Percentiles rank a stretch among this genome's conserved stretches.
Conservation (phyloP, 1,140 invertebrate genomes). For the Octopus bimaculoides region DNA sequence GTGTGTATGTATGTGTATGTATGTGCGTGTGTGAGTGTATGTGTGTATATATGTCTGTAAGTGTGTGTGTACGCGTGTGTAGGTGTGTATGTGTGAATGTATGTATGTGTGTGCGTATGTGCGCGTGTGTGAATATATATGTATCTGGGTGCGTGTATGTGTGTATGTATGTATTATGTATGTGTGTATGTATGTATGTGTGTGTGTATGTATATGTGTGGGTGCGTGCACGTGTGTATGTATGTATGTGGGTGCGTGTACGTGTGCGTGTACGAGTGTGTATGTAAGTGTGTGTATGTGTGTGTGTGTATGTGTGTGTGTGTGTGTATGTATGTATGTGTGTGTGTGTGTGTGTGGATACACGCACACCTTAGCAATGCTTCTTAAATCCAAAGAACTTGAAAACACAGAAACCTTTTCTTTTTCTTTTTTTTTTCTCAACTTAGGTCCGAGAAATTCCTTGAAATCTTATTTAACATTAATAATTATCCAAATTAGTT, state of each 20-base stretch:
- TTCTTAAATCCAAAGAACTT: too few species aligned
- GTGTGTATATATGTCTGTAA: neutral
- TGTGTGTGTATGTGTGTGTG: neutral
- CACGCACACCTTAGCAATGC: too few species aligned
- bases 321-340: constrained; percentile 8
- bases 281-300: neutral
- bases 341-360: neutral
- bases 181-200: neutral
- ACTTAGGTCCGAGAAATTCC: too few species aligned
- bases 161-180: neutral
- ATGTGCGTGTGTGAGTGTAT: constrained; percentile 12
- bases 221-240: neutral
- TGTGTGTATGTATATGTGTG: too few species aligned
- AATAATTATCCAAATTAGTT: too few species aligned
- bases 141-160: neutral
- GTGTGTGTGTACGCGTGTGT: neutral
- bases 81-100: neutral
- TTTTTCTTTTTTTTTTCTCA: too few species aligned
- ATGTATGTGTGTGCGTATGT: neutral
- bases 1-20: neutral
- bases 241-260: neutral
- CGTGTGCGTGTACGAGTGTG: too few species aligned
- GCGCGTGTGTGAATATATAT: neutral
- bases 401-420: too few species aligned
- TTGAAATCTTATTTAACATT: too few species aligned